These are phyloP conservation scores for Microcaecilia unicolor DNA, from an alignment of 2,797 vertebrate species.

Conservation along the genomic window DNA sequence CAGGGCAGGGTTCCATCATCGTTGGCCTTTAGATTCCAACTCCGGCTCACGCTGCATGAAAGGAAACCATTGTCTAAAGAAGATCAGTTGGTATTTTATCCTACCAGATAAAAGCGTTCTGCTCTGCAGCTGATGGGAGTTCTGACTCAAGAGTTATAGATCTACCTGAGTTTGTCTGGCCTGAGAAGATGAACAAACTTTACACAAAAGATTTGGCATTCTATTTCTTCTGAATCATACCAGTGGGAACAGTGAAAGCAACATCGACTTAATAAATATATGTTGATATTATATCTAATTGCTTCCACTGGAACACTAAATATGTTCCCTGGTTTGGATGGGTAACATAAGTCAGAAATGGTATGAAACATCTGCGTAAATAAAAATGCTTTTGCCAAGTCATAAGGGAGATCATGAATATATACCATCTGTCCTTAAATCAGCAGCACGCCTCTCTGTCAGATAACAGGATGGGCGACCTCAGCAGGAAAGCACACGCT, in stretches of 20 bases:
- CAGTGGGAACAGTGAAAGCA: conserved; percentile 27
- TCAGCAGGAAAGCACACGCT: too few species aligned
- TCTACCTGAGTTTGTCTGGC: too few species aligned
- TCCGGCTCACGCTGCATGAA: too few species aligned
- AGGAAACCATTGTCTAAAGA: too few species aligned
- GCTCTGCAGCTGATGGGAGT: too few species aligned
- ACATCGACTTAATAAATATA: conserved; percentile 39
- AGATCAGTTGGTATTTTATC: too few species aligned
- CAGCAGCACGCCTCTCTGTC: conserved; percentile 2
- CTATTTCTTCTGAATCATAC: conserved; percentile 32
- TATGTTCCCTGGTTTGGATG: conserved; percentile 18
- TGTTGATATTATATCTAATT: conserved; percentile 48
- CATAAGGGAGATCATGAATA: conserved; percentile 7
- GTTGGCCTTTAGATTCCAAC: too few species aligned
- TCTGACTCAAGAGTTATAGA: too few species aligned
- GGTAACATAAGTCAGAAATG: conserved; percentile 40
- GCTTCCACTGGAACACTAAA: conserved; percentile 51
- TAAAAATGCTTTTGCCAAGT: conserved; percentile 25
- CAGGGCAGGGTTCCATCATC: too few species aligned
- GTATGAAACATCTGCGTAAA: conserved; percentile 24
- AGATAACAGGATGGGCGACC: not conserved
- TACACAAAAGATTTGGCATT: conserved; percentile 25
- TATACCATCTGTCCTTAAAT: conserved; percentile 15
- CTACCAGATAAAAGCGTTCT: too few species aligned
- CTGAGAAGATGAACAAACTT: conserved; percentile 9